Percentiles rank a stretch among this genome's conserved stretches.
These are phyloP conservation scores for Melanotaenia duboulayi DNA, from an alignment of 2,113 vertebrate species.

Conservation along the genomic window DNA sequence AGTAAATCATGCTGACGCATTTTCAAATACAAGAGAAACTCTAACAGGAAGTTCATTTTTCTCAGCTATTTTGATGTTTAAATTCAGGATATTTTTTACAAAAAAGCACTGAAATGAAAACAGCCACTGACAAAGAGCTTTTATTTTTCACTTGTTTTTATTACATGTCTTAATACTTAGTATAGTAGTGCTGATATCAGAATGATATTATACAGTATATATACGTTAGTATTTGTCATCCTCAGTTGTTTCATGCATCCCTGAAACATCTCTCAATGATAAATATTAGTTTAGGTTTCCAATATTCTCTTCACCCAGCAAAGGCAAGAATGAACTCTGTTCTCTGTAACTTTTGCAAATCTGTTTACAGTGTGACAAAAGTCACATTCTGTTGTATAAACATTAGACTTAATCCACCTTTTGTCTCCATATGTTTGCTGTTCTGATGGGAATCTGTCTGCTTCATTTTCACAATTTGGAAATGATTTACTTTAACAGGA, in stretches of 20 bases:
- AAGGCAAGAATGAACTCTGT: neutral
- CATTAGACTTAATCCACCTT: neutral
- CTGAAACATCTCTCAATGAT: neutral
- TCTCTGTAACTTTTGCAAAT: neutral
- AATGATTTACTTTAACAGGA: neutral
- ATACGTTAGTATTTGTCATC: too few species aligned
- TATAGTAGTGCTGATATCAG: too few species aligned
- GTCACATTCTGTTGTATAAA: conserved; percentile 4
- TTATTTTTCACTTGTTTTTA: too few species aligned
- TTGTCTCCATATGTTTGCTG: conserved; percentile 1
- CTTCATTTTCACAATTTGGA: neutral
- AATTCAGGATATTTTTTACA: neutral
- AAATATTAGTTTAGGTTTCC: neutral
- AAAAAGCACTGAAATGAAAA: neutral
- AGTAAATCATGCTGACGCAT: conserved; percentile 1
- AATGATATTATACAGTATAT: too few species aligned
- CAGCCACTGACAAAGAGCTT: too few species aligned
- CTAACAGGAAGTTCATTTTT: neutral
- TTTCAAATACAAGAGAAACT: neutral
- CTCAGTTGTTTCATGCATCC: too few species aligned
- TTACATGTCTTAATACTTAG: too few species aligned
- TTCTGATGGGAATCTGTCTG: conserved; percentile 1
- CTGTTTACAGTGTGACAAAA: neutral
- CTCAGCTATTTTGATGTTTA: neutral
- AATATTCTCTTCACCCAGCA: neutral